Evolutionary conservation across 2,797 vertebrate genomes (phyloP), one percentile per base, ranked within the genome.

Genomic region (Odontamblyopus rebecca): DNA sequence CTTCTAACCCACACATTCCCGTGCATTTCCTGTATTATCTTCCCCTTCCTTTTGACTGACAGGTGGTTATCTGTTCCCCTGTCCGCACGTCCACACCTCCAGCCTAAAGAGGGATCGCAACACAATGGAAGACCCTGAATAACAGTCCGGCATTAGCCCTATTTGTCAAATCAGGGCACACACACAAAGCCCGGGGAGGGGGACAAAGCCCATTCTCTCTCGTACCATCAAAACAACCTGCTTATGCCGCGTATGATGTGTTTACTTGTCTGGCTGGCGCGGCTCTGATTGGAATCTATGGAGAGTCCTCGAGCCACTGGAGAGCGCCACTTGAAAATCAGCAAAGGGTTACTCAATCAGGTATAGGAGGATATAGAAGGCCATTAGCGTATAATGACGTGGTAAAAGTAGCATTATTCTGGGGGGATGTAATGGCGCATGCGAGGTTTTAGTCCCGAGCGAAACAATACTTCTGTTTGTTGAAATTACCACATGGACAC

Each of bases 41-140:
- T 67, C 81, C 50, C 73, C 86, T 83, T 81, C 71, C 72, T 83
- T 48, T 64, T 72, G 83, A 85, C 71, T 72, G 76, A 76, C 13
- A 29, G 69, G 71, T 76, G 71, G 73, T 77, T 6, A 71, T 61
- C 70, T 79, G 67, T 72, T 63, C 67, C 76, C 59, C 18, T 30
- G 61, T 76, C 60, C 23, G 32, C 76, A 81, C 57, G 67, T 30
- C 44, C 29, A 79, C 80, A 76, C 7, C 29, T 65, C 67, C 67
- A n/a, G 75, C 79, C 84, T 87, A 82, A 82, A 74, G 67, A 75
- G 79, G 82, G 82, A 84, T 88, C 78, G 69, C 44, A 15, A 65
- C 62, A 83, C 83, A 86, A 86, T 78, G 29, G 74, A 8, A 63
- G 30, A 0, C 78, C 75, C 81, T 67, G 76, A 82, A 87, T 81